phyloP scores from a whole-genome alignment of 1,140 invertebrate species.

The Cherax destructor region DNA sequence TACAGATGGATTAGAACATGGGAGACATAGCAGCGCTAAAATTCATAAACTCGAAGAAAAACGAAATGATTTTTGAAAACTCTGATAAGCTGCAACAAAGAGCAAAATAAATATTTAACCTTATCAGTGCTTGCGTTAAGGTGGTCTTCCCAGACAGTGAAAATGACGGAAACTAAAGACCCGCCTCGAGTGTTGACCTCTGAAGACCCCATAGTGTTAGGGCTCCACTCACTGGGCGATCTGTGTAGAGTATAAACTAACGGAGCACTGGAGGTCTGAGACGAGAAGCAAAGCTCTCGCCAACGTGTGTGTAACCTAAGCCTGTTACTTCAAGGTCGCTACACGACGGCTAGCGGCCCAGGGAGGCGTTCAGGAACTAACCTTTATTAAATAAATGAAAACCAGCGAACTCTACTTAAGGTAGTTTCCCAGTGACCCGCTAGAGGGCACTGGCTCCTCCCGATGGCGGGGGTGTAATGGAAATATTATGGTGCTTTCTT shows the following conservation, averaged over 20 bases:
- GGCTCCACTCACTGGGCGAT: neutral
- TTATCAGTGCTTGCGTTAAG: constrained; percentile 3
- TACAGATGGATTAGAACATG: constrained; percentile 27
- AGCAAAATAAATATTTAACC: neutral
- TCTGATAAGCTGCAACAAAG: neutral
- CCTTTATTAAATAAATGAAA: constrained; percentile 52
- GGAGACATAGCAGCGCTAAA: constrained; percentile 42
- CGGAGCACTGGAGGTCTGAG: neutral
- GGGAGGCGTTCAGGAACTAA: constrained; percentile 45
- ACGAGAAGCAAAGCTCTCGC: constrained; percentile 2
- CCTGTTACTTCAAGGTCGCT: constrained; percentile 32
- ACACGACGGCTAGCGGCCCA: constrained; percentile 28
- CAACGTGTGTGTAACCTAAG: constrained; percentile 18
- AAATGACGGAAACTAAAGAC: neutral
- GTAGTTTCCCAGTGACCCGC: constrained; percentile 57
- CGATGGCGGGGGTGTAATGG: constrained; percentile 43
- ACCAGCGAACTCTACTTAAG: constrained; percentile 64
- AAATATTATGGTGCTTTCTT: constrained; percentile 69
- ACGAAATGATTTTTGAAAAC: neutral
- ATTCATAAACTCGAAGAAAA: neutral
- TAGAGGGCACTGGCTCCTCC: constrained; percentile 47
- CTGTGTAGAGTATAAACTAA: neutral
- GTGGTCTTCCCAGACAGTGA: constrained; percentile 28
- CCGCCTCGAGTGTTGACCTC: neutral
- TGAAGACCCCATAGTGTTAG: neutral